These are phyloP conservation scores for Trichonephila inaurata DNA, from an alignment of 1,140 invertebrate species.

Conservation along the genomic window DNA sequence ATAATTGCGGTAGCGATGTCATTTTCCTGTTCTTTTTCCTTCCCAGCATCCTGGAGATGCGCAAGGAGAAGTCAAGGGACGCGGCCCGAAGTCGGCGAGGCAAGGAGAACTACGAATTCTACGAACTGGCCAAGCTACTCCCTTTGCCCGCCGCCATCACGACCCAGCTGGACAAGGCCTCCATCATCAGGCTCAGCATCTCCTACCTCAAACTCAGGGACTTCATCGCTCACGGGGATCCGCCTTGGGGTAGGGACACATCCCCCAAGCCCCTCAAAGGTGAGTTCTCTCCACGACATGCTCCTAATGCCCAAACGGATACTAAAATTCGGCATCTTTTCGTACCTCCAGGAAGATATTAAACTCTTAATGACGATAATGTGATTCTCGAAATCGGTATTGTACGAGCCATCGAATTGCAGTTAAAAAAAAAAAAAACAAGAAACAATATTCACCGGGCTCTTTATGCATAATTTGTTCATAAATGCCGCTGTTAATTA, in stretches of 20 bases:
- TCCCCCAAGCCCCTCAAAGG: constrained; percentile 56
- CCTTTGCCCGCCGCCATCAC: constrained; percentile 97
- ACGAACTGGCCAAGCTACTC: constrained; percentile 98
- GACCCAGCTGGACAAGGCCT: constrained; percentile 98
- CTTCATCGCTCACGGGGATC: constrained; percentile 96
- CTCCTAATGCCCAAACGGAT: too few species aligned
- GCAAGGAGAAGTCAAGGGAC: constrained; percentile 98
- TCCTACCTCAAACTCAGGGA: constrained; percentile 97
- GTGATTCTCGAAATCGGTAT: too few species aligned
- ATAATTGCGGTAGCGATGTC: too few species aligned
- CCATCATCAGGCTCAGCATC: constrained; percentile 98
- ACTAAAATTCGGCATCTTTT: too few species aligned
- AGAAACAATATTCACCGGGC: too few species aligned
- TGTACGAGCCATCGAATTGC: too few species aligned
- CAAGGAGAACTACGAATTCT: constrained; percentile 99
- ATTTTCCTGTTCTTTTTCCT: not conserved
- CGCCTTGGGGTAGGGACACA: constrained; percentile 91
- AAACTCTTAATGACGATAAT: too few species aligned
- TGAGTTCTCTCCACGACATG: not conserved
- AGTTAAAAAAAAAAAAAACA: too few species aligned
- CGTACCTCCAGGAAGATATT: too few species aligned
- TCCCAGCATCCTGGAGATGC: constrained; percentile 90
- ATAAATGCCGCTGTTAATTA: too few species aligned
- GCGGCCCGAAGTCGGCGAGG: constrained; percentile 95
- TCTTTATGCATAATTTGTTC: too few species aligned